Base-by-base conservation (phyloP, 1,140 invertebrate genomes). In the Ceratina japonica region DNA sequence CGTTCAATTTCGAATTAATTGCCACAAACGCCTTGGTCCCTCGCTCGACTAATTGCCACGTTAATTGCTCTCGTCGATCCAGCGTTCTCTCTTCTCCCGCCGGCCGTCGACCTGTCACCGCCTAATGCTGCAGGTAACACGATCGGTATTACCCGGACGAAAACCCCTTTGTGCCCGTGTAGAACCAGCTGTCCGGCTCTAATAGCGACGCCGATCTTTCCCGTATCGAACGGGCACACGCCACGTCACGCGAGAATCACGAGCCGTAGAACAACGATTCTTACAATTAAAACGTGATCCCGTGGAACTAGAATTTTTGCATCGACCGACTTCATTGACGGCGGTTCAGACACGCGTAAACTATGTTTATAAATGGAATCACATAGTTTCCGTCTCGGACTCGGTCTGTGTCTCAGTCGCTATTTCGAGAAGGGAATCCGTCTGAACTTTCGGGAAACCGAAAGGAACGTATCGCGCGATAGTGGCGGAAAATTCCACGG, bases 1-100 rank as follows among this genome's bases (percentile, higher is more conserved):
- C 80, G 79, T 82, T 84, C 86, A 87, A 88, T 87, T 85, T 80
- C 85, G 80, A 65, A 89, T 86, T 88, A 87, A 89, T 89, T 88
- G 83, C 80, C 75, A 76, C 65, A 73, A 75, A 84, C 79, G 80
- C 59, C 61, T 77, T 51, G 62, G 76, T 56, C 79, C 70, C 74
- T 75, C 59, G 61, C 58, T 64, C 62, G 79, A 64, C 84, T 89
- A 89, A 89, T 89, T 87, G 80, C 75, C 82, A 81, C 81, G 88
- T 85, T 89, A 89, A 89, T 89, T 89, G 87, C 86, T 84, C 80
- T 81, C 81, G 66, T 75, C 69, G 72, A 74, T 75, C 68, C n/a
- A 62, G 16, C n/a, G 15, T 18, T 16, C 49, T 27, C 22, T 24
- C 37, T 10, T 10, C 27, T 18, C 62, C 4, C 15, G 1, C 49